Percentiles rank a stretch among this genome's conserved stretches.
Conservation (phyloP, 2,797 vertebrate species). For the Schizopygopsis malacanthus region DNA sequence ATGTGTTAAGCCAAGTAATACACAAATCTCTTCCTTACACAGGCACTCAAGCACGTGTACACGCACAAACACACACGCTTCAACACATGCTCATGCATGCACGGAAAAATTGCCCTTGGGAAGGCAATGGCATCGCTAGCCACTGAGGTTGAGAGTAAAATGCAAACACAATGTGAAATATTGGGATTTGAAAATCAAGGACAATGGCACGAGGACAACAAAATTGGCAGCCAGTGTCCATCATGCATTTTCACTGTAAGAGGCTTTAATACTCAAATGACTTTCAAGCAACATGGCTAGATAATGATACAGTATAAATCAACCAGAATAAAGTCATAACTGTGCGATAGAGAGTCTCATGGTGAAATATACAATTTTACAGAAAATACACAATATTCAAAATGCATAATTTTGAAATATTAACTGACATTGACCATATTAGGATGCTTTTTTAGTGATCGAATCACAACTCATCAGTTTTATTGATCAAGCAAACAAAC, state of each 20-base stretch:
- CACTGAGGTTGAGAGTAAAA: constrained; percentile 7
- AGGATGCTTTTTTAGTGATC: not conserved
- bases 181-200: not conserved
- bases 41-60: not conserved
- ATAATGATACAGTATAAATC: not conserved
- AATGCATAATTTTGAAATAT: not conserved
- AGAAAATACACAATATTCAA: not conserved
- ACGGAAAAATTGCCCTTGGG: constrained; percentile 6
- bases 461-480: not conserved
- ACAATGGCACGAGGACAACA: not conserved
- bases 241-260: not conserved
- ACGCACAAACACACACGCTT: constrained; percentile 32
- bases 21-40: constrained; percentile 5
- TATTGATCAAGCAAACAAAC: not conserved
- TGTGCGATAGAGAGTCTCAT: not conserved
- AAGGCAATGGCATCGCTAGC: not conserved
- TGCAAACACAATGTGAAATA: not conserved
- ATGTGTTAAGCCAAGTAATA: constrained; percentile 6
- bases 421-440: not conserved
- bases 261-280: not conserved
- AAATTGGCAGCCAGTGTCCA: not conserved
- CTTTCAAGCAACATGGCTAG: not conserved
- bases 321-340: not conserved
- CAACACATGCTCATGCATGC: constrained; percentile 24
- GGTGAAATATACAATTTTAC: not conserved